Percentiles rank a stretch among this genome's conserved stretches.
Evolutionary conservation across 2,888 invertebrate species (phyloP).

Genomic region (Chloroclystis v-ata): DNA sequence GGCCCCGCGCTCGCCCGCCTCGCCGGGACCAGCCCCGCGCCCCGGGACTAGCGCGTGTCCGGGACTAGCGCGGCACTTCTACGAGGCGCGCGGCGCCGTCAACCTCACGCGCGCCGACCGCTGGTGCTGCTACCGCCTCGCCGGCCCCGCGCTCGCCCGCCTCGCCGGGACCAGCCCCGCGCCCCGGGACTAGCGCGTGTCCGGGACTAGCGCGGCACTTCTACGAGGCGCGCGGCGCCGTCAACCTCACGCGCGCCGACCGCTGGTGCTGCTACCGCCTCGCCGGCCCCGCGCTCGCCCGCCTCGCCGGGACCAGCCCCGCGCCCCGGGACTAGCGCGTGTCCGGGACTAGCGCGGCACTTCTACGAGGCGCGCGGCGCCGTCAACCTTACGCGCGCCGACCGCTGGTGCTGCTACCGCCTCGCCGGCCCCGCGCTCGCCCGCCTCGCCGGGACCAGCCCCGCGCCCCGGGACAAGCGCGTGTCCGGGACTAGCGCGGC

Average conservation of each 20-base stretch:
- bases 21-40: neutral
- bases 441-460: neutral
- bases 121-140: conserved; percentile 85
- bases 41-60: too few species aligned
- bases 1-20: too few species aligned
- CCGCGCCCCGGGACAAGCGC: too few species aligned
- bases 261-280: conserved; percentile 84
- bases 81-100: conserved; percentile 80
- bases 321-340: too few species aligned
- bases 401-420: conserved; percentile 84
- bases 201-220: conserved; percentile 86
- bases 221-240: conserved; percentile 82
- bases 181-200: too few species aligned
- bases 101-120: conserved; percentile 82
- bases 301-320: neutral
- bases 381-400: conserved; percentile 79
- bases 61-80: conserved; percentile 88
- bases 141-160: too few species aligned
- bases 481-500: too few species aligned
- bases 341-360: too few species aligned
- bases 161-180: neutral
- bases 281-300: too few species aligned
- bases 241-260: conserved; percentile 81
- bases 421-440: too few species aligned
- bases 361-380: conserved; percentile 86